Conservation (phyloP, 2,888 invertebrate genomes). For the Tridacna gigas region DNA sequence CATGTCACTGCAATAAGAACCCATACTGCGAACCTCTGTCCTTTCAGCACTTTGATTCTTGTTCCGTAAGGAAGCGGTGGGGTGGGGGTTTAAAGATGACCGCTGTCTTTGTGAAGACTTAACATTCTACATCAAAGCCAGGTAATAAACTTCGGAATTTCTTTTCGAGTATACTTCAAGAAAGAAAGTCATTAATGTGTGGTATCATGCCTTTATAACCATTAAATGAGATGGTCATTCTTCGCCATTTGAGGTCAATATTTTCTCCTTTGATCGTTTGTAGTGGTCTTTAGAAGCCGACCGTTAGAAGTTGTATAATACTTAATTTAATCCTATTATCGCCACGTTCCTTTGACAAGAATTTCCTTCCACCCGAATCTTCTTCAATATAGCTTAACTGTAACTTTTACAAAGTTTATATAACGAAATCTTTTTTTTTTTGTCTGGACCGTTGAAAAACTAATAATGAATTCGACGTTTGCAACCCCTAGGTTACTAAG, state of each 20-base stretch:
- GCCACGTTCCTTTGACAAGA: constrained; percentile 5
- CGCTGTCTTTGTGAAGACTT: not conserved
- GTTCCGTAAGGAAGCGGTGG: too few species aligned
- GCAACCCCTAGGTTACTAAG: too few species aligned
- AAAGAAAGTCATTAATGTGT: constrained; percentile 18
- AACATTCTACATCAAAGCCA: constrained; percentile 5
- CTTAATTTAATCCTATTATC: constrained; percentile 8
- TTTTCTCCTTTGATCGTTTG: constrained; percentile 8
- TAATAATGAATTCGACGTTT: too few species aligned
- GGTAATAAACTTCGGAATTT: constrained; percentile 24
- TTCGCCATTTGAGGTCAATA: not conserved
- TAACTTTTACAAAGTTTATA: too few species aligned
- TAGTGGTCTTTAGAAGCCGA: not conserved
- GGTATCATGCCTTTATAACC: constrained; percentile 8
- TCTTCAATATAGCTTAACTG: too few species aligned
- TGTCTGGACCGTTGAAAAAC: too few species aligned
- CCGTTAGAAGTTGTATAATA: constrained; percentile 13
- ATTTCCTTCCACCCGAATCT: constrained; percentile 1
- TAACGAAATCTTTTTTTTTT: too few species aligned
- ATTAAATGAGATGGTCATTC: not conserved
- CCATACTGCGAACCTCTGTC: too few species aligned
- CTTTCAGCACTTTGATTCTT: too few species aligned
- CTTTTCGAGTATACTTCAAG: not conserved
- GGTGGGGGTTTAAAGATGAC: too few species aligned
- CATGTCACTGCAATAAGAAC: too few species aligned